Evolutionary conservation across 2,797 vertebrate genomes (phyloP).

Genomic region (Coregonus sp.): DNA sequence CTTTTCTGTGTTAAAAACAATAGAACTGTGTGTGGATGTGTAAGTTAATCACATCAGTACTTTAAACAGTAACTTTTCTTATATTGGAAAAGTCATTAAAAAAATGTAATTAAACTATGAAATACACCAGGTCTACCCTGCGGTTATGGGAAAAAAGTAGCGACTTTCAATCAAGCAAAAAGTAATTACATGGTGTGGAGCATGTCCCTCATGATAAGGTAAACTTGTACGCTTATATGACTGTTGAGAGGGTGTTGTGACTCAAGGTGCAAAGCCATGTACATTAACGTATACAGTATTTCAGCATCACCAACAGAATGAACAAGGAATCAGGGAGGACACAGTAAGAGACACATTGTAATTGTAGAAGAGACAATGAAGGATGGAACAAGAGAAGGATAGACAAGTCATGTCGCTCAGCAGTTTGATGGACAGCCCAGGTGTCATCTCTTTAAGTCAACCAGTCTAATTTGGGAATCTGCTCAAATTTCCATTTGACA

Average conservation of each 20-base stretch:
- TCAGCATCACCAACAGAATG: background rate
- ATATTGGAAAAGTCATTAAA: background rate
- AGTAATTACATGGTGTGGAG: background rate
- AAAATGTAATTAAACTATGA: background rate
- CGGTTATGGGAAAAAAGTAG: background rate
- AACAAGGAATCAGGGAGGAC: background rate
- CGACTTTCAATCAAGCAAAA: background rate
- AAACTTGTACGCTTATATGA: background rate
- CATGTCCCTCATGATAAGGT: background rate
- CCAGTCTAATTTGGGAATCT: background rate
- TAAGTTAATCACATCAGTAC: background rate
- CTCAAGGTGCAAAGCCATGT: background rate
- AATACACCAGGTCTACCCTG: background rate
- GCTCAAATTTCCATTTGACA: slow-evolving; percentile 1
- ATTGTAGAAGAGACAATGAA: background rate
- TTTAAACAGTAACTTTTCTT: background rate
- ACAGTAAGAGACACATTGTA: background rate
- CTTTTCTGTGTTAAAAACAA: background rate
- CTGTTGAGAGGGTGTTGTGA: background rate
- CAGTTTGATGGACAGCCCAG: background rate
- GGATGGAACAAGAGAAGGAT: background rate
- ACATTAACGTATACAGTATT: background rate
- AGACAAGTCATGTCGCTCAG: background rate
- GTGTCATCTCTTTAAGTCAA: background rate
- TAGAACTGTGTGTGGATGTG: background rate